These are phyloP conservation scores for Lycaon pictus DNA, from an alignment of 2,113 vertebrate genomes.

Conservation along the genomic window DNA sequence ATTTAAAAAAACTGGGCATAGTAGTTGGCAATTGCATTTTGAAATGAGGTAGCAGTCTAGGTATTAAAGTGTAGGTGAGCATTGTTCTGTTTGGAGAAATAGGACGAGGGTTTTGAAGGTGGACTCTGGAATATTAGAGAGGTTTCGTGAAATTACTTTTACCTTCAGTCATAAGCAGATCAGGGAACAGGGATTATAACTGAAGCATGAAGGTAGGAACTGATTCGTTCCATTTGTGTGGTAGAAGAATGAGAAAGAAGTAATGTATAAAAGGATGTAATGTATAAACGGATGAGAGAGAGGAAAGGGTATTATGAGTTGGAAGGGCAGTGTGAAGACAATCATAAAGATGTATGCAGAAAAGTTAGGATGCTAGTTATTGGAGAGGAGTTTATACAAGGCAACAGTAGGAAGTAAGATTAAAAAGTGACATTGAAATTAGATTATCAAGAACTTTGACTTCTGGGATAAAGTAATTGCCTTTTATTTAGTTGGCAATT, in stretches of 20 bases:
- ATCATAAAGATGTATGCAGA: background rate
- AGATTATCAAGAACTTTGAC: constrained; percentile 46
- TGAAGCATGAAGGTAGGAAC: background rate
- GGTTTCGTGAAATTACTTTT: background rate
- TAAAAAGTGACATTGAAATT: background rate
- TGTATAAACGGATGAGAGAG: background rate
- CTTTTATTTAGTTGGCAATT: constrained; percentile 51
- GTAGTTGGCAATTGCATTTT: background rate
- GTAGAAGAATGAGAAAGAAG: background rate
- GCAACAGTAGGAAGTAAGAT: background rate
- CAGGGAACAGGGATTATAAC: background rate
- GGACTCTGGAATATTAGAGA: background rate
- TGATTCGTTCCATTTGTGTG: background rate
- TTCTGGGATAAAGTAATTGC: background rate
- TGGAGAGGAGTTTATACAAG: background rate
- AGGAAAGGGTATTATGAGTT: background rate
- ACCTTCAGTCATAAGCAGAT: background rate
- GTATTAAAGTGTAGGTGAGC: background rate
- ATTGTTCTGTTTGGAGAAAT: constrained; percentile 35
- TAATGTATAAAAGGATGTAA: background rate
- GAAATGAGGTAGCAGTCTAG: background rate
- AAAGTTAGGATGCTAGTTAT: background rate
- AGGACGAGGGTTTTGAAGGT: background rate
- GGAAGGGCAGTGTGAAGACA: background rate
- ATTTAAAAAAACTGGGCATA: background rate